Conservation (phyloP, 2,797 vertebrate genomes). For the Amblyopsis hoosieri region DNA sequence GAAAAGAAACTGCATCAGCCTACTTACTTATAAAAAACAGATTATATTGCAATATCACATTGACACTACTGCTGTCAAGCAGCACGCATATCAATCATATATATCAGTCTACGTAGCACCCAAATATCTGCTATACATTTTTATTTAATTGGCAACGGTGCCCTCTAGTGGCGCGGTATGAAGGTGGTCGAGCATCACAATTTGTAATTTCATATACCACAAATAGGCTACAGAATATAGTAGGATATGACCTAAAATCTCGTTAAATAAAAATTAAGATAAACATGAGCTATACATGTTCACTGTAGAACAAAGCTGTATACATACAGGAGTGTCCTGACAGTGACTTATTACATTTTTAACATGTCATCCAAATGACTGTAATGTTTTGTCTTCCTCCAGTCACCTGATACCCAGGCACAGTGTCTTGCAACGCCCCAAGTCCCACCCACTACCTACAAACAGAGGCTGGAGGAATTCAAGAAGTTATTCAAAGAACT, state of each 20-base stretch:
- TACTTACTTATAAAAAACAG: background rate
- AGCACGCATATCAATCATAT: too few relatives aligned
- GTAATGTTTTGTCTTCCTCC: conserved; percentile 2
- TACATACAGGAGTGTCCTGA: too few relatives aligned
- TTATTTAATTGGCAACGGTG: background rate
- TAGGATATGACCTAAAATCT: background rate
- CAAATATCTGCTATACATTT: too few relatives aligned
- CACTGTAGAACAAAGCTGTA: too few relatives aligned
- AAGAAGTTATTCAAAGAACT: conserved; percentile 88
- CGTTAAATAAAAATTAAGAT: conserved; percentile 16
- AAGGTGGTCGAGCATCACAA: background rate
- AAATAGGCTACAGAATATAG: too few relatives aligned
- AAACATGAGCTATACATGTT: background rate
- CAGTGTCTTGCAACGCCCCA: conserved; percentile 69
- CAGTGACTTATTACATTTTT: too few relatives aligned
- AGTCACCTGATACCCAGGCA: conserved; percentile 57
- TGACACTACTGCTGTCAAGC: too few relatives aligned
- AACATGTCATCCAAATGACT: background rate
- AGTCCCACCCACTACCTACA: conserved; percentile 84
- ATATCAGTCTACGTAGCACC: too few relatives aligned
- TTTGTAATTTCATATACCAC: background rate
- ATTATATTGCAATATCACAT: too few relatives aligned
- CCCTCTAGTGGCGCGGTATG: conserved; percentile 23
- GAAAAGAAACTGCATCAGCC: background rate
- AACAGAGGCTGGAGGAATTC: conserved; percentile 90